Percentiles rank a stretch among this genome's conserved stretches.
Conservation (phyloP, 2,797 vertebrate genomes). For the Pseudocheirus occidentalis region DNA sequence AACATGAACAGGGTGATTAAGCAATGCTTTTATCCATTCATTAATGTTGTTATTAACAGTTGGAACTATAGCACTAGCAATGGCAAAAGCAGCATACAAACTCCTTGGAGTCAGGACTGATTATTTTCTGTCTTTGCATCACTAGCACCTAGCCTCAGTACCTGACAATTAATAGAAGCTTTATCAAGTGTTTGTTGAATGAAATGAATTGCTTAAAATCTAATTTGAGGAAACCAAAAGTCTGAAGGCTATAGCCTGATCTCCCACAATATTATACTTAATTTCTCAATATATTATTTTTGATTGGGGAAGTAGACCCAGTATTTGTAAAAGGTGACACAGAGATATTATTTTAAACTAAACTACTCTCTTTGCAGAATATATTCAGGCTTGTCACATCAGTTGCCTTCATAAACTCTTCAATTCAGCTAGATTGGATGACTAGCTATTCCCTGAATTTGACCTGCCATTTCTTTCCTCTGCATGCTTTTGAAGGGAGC, state of each 20-base stretch:
- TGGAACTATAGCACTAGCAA: background rate
- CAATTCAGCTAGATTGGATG: background rate
- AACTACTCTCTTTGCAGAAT: background rate
- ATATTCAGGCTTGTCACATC: background rate
- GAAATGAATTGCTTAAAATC: background rate
- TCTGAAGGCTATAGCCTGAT: background rate
- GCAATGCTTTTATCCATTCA: background rate
- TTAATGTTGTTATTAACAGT: background rate
- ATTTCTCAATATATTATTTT: background rate
- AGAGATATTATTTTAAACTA: background rate
- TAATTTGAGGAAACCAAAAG: background rate
- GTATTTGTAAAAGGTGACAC: background rate
- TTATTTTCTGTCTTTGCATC: background rate
- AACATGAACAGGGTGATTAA: background rate
- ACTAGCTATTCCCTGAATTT: background rate
- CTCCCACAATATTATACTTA: background rate
- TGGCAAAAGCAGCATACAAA: background rate
- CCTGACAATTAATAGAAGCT: background rate
- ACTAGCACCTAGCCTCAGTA: background rate
- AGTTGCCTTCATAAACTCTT: background rate
- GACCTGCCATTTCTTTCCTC: background rate
- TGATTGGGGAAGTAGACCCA: background rate
- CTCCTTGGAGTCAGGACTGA: background rate
- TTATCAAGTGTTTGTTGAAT: background rate
- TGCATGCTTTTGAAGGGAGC: background rate